A percentile compares a stretch with the other conserved stretches of the same genome.
These are phyloP conservation scores for Drosophila mettleri DNA, from an alignment of 2,888 invertebrate species.

Conservation along the genomic window DNA sequence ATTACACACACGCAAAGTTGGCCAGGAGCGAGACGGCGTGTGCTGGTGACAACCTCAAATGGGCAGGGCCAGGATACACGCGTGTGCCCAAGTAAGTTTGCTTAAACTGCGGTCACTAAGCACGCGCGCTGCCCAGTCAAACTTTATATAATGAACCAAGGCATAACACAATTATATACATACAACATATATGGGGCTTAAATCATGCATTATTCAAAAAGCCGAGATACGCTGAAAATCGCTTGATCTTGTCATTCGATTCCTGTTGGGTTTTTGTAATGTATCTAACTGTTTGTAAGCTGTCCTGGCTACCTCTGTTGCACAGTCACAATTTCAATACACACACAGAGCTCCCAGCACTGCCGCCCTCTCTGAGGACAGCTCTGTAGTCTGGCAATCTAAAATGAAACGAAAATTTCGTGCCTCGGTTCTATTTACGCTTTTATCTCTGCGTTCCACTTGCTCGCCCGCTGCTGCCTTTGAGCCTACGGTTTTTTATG, in stretches of 20 bases:
- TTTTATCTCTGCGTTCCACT: conserved; percentile 71
- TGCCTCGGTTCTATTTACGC: conserved; percentile 76
- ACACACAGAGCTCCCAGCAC: neutral
- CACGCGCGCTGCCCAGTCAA: conserved; percentile 38
- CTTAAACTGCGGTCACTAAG: conserved; percentile 72
- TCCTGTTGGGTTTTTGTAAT: conserved; percentile 31
- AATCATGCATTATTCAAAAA: neutral
- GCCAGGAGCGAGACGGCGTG: conserved; percentile 24
- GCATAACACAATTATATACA: neutral
- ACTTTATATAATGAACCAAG: conserved; percentile 8
- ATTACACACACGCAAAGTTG: conserved; percentile 77
- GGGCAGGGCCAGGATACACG: conserved; percentile 36
- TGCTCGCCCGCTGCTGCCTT: neutral
- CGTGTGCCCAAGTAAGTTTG: conserved; percentile 47
- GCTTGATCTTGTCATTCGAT: neutral
- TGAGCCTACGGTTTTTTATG: conserved; percentile 43
- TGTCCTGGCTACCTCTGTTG: conserved; percentile 56
- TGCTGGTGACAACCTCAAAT: conserved; percentile 65
- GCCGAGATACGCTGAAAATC: neutral
- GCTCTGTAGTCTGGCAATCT: conserved; percentile 54
- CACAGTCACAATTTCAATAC: conserved; percentile 65
- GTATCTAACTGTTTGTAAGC: conserved; percentile 26
- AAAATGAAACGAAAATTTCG: conserved; percentile 60
- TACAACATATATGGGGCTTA: neutral
- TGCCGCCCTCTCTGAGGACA: conserved; percentile 26